These are phyloP conservation scores for Amorpha juglandis DNA, from an alignment of 2,888 invertebrate species.

Conservation along the genomic window DNA sequence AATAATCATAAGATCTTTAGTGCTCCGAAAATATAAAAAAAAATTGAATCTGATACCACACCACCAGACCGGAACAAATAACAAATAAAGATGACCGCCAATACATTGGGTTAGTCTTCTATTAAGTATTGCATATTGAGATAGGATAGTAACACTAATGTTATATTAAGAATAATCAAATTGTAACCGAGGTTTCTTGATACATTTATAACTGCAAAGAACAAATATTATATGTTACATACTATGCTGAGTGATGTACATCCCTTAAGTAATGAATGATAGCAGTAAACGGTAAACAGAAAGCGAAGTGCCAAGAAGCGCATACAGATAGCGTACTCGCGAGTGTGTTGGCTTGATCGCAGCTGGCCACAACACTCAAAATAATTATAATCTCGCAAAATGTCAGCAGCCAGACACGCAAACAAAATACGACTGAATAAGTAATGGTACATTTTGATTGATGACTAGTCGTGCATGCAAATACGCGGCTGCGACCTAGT, in stretches of 20 bases:
- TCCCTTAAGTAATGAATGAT: constrained; percentile 4
- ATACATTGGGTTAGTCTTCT: no score
- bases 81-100: no score
- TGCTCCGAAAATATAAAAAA: no score
- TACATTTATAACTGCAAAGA: no score
- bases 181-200: no score
- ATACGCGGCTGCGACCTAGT: constrained; percentile 9
- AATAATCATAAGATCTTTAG: no score
- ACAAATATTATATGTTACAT: neutral
- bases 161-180: no score
- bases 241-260: no score
- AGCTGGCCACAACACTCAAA: constrained; percentile 62
- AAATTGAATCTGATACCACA: no score
- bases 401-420: constrained; percentile 43
- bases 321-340: constrained; percentile 25
- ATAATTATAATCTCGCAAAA: constrained; percentile 68
- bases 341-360: constrained; percentile 44
- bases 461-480: constrained; percentile 38
- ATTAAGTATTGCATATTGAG: no score
- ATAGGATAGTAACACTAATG: no score
- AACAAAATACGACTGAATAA: constrained; percentile 53
- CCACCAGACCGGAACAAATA: no score
- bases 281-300: constrained; percentile 26
- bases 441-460: constrained; percentile 58
- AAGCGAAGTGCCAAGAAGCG: constrained; percentile 20